These are phyloP conservation scores for Dichetophora obliterata DNA, from an alignment of 2,888 invertebrate genomes.

Conservation along the genomic window DNA sequence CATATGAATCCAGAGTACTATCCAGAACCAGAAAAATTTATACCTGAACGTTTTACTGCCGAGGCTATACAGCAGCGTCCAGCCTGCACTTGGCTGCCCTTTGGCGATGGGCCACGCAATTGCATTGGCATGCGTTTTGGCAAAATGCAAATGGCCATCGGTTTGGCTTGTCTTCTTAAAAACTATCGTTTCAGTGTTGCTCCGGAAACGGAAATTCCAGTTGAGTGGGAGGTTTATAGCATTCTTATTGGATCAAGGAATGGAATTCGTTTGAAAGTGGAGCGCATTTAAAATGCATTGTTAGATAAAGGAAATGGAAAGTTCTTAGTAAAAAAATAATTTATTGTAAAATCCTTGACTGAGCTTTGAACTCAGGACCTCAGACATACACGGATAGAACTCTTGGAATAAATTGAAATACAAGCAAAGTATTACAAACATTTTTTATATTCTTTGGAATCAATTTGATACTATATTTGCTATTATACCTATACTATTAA, in stretches of 20 bases:
- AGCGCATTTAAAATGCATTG: not conserved
- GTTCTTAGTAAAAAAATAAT: too few species aligned
- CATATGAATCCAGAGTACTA: conserved; percentile 69
- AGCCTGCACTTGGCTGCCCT: conserved; percentile 58
- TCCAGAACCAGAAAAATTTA: conserved; percentile 69
- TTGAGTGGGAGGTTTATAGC: conserved; percentile 13
- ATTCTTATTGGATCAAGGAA: conserved; percentile 38
- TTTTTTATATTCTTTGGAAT: too few species aligned
- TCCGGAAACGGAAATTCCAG: conserved; percentile 44
- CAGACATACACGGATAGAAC: too few species aligned
- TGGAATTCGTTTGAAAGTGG: conserved; percentile 46
- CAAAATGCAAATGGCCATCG: conserved; percentile 61
- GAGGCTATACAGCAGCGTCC: conserved; percentile 59
- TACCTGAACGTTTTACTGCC: conserved; percentile 69
- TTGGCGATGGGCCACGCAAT: conserved; percentile 65
- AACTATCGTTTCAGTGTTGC: conserved; percentile 47
- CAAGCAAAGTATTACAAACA: too few species aligned
- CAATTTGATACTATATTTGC: too few species aligned
- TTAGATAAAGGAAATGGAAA: too few species aligned
- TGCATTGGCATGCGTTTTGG: conserved; percentile 64
- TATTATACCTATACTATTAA: too few species aligned
- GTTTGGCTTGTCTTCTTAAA: conserved; percentile 49
- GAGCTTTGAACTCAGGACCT: too few species aligned
- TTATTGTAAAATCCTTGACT: too few species aligned
- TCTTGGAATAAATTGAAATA: too few species aligned